Evolutionary conservation across 2,113 vertebrate genomes (phyloP).

Genomic region (Rhipidura dahli): DNA sequence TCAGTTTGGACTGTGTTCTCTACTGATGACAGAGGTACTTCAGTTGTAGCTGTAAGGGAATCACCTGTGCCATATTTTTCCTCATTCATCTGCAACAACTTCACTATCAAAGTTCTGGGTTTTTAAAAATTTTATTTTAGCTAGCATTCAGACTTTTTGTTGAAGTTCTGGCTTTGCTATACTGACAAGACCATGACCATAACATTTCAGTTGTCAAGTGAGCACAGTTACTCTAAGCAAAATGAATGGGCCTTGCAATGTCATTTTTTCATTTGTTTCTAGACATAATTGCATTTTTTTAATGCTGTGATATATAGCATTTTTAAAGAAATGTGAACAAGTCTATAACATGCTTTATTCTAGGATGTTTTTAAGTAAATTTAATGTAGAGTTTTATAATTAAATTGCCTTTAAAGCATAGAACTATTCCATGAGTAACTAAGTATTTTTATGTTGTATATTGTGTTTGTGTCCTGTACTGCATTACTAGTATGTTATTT

Average conservation of each 20-base stretch:
- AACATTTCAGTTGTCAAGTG: not conserved
- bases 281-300: not conserved
- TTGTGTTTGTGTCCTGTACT: not conserved
- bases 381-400: not conserved
- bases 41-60: not conserved
- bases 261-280: not conserved
- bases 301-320: not conserved
- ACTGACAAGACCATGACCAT: not conserved
- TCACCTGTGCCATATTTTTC: not conserved
- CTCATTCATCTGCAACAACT: not conserved
- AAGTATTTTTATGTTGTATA: not conserved
- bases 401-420: not conserved
- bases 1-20: accelerated
- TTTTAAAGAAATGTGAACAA: not conserved
- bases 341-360: not conserved
- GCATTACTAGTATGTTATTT: not conserved
- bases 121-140: not conserved
- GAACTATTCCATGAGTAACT: not conserved
- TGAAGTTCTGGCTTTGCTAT: not conserved
- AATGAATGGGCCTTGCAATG: not conserved
- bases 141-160: not conserved
- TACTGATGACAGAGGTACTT: not conserved
- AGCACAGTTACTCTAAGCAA: not conserved
- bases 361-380: not conserved
- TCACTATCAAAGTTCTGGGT: not conserved